These are phyloP conservation scores for Anthophora plumipes DNA, from an alignment of 2,888 invertebrate genomes.

Conservation along the genomic window DNA sequence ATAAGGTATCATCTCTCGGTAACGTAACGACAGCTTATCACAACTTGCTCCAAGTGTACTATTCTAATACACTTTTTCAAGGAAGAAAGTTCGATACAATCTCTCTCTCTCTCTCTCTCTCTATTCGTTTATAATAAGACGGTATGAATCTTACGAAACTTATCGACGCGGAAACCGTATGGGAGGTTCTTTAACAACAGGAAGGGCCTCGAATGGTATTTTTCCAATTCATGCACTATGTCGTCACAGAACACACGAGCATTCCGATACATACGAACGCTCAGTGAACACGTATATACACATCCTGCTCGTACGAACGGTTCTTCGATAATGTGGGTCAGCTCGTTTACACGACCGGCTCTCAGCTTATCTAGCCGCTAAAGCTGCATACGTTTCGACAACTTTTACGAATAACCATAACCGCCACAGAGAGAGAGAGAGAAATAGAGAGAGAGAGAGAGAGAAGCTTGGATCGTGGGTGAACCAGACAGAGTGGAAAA, in stretches of 20 bases:
- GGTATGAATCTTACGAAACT: not conserved
- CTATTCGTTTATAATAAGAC: too few relatives aligned
- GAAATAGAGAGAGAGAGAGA: not conserved
- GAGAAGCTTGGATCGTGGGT: too few relatives aligned
- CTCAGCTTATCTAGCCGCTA: conserved; percentile 53
- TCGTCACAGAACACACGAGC: conserved; percentile 39
- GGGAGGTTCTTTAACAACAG: not conserved
- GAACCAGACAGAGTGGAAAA: rapidly evolving
- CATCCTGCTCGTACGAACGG: conserved; percentile 60
- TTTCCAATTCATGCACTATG: conserved; percentile 44
- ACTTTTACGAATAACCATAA: conserved; percentile 23
- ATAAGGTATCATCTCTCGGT: too few relatives aligned
- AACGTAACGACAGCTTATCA: too few relatives aligned
- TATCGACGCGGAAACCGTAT: not conserved
- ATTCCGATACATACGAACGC: conserved; percentile 46
- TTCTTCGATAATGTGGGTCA: conserved; percentile 77
- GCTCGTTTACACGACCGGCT: conserved; percentile 71
- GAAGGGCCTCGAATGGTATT: conserved; percentile 22
- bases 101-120: too few relatives aligned
- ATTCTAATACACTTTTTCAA: too few relatives aligned
- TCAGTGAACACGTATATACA: conserved; percentile 32
- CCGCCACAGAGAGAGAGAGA: not conserved
- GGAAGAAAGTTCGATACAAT: too few relatives aligned
- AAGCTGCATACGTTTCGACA: conserved; percentile 22
- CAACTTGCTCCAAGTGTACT: too few relatives aligned